phyloP scores from a whole-genome alignment of 2,797 vertebrate genomes.

The Tachyglossus aculeatus region DNA sequence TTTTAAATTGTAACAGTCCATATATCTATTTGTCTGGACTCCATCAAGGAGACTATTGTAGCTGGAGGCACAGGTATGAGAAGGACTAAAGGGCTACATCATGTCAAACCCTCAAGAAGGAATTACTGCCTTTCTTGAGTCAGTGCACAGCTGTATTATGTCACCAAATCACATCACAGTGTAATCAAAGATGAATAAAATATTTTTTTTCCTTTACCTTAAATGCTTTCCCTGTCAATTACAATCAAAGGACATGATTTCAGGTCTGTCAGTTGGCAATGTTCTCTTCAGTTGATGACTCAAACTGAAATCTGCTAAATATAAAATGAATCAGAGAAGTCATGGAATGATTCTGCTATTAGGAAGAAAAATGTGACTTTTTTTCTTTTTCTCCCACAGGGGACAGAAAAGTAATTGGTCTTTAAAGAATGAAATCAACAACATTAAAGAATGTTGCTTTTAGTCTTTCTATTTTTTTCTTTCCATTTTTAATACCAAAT shows the following conservation, averaged over 20 bases:
- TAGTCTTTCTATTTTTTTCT: constrained; percentile 51
- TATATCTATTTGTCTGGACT: constrained; percentile 75
- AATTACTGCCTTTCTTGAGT: constrained; percentile 80
- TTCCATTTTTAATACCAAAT: constrained; percentile 50
- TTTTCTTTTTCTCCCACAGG: constrained; percentile 72
- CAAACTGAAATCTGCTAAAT: constrained; percentile 84
- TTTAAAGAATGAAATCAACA: constrained; percentile 82
- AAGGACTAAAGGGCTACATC: constrained; percentile 74
- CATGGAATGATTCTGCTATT: constrained; percentile 81
- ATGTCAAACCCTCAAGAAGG: constrained; percentile 76
- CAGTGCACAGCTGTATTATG: constrained; percentile 83
- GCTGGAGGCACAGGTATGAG: constrained; percentile 71
- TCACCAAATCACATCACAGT: constrained; percentile 88
- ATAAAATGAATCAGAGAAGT: constrained; percentile 82
- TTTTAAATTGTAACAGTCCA: constrained; percentile 74
- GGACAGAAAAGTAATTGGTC: constrained; percentile 81
- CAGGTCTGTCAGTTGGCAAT: constrained; percentile 79
- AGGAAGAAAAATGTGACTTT: constrained; percentile 73
- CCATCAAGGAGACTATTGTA: constrained; percentile 78
- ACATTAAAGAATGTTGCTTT: constrained; percentile 72
- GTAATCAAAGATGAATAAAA: constrained; percentile 93
- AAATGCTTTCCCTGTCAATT: constrained; percentile 89
- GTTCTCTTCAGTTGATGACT: constrained; percentile 81
- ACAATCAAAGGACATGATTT: constrained; percentile 90
- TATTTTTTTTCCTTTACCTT: constrained; percentile 79